Evolutionary conservation across 2,113 vertebrate genomes (phyloP).

Genomic region (Notothenia coriiceps): DNA sequence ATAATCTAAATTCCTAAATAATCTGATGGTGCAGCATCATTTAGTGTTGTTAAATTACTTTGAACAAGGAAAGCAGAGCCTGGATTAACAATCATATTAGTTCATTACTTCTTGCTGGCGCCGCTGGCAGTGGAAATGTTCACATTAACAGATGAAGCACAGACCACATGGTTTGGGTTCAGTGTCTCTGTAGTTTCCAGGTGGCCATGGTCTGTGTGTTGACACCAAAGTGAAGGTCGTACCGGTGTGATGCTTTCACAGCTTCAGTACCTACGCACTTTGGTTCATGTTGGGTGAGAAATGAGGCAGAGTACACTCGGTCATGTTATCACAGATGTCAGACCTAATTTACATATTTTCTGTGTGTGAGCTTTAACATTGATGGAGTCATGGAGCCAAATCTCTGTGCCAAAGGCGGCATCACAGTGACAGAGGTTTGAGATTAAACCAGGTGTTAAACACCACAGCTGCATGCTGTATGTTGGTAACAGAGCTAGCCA

Average conservation of each 20-base stretch:
- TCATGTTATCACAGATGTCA: slow-evolving; percentile 19
- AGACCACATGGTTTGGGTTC: background rate
- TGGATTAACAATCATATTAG: slow-evolving; percentile 49
- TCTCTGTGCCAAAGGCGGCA: background rate
- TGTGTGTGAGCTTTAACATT: slow-evolving; percentile 8
- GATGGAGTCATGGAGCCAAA: background rate
- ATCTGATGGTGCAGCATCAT: slow-evolving; percentile 34
- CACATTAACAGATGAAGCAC: background rate
- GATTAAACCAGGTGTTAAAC: background rate
- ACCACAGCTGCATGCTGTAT: background rate
- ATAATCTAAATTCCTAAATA: slow-evolving; percentile 29
- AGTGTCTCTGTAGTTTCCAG: slow-evolving; percentile 10
- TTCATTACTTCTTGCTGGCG: slow-evolving; percentile 41
- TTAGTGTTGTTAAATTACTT: slow-evolving; percentile 40
- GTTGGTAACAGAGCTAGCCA: background rate
- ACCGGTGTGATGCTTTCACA: slow-evolving; percentile 30
- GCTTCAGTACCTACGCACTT: slow-evolving; percentile 31
- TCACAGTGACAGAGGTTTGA: background rate
- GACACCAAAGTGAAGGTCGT: slow-evolving; percentile 36
- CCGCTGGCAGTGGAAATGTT: background rate
- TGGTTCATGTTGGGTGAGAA: slow-evolving; percentile 42
- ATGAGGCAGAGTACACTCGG: slow-evolving; percentile 20
- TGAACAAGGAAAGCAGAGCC: slow-evolving; percentile 55
- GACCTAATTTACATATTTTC: slow-evolving; percentile 23
- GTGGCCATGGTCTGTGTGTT: slow-evolving; percentile 32